Evolutionary conservation across 53 echinoderm and acorn worm genomes (phyloP), one percentile per base, ranked within the genome.

Genomic region (Apostichopus leukothele): DNA sequence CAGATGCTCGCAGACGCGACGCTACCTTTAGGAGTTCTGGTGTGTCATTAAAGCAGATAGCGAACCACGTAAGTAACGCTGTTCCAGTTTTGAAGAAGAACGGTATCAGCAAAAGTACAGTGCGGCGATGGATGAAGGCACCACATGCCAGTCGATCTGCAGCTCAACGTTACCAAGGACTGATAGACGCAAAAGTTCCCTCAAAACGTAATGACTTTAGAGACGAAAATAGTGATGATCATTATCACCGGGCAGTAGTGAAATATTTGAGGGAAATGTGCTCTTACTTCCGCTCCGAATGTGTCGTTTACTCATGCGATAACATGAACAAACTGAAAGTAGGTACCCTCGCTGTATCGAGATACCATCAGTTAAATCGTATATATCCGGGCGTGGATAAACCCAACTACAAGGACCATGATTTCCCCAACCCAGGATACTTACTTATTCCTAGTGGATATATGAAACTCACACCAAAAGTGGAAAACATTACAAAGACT

Each of bases 361-460:
- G 89, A 7, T 90, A 90, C 50, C 91, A 90, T 50, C 88, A 93
- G 53, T 66, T 88, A 5, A 51, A 66, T 13, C 26, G 86, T 8
- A 21, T 93, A 16, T 86, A 86, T 73, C 67, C 76, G 50, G 5
- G 71, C 1, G 55, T 78, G 11, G 93, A 93, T 39, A 16, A 52
- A 5, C 93, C 91, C 5, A 75, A 88, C 20, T 90, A 93, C 50
- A 75, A 61, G 1, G 90, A 93, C 59, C 93, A 93, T 21, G 90
- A 93, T 16, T 93, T 93, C 77, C 93, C 90, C 3, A n/a, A 86
- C 5, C 7, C 53, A 2, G 88, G 88, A 0, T 90, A 91, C 52
- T 21, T 88, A 11, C 73, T 88, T 27, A 90, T 86, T 1, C 76
- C 89, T 20, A 75, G 80, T 21, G 93, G 93, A n/a, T 88, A 93